These are phyloP conservation scores for Pelochelys cantorii DNA, from an alignment of 2,797 vertebrate genomes.

Conservation along the genomic window DNA sequence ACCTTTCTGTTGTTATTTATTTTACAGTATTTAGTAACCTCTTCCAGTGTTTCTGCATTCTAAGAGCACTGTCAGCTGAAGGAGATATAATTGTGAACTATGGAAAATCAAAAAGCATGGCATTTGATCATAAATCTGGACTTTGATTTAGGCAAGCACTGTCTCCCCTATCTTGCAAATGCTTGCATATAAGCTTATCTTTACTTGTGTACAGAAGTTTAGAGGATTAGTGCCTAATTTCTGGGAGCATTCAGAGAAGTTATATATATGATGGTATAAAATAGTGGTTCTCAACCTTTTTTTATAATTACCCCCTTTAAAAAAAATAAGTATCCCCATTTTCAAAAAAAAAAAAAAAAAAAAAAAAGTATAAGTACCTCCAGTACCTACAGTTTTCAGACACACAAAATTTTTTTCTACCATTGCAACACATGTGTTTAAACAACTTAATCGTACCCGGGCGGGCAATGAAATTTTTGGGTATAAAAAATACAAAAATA, in stretches of 20 bases:
- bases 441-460: too few species aligned
- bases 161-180: not conserved
- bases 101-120: not conserved
- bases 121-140: not conserved
- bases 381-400: too few species aligned
- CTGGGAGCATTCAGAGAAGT: not conserved
- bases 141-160: not conserved
- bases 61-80: not conserved
- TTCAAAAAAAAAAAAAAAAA: too few species aligned
- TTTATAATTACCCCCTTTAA: too few species aligned
- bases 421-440: too few species aligned
- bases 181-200: not conserved
- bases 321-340: too few species aligned
- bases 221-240: not conserved
- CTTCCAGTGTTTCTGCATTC: not conserved
- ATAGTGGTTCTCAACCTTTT: too few species aligned
- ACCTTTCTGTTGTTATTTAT: not conserved
- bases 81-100: not conserved
- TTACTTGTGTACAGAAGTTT: not conserved
- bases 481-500: too few species aligned
- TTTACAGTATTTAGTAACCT: slow-evolving; percentile 1
- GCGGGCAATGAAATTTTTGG: too few species aligned
- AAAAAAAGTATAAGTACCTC: too few species aligned
- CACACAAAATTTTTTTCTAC: too few species aligned
- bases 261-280: not conserved